Evolutionary conservation across 2,797 vertebrate species (phyloP).

Genomic region (Iguana delicatissima): DNA sequence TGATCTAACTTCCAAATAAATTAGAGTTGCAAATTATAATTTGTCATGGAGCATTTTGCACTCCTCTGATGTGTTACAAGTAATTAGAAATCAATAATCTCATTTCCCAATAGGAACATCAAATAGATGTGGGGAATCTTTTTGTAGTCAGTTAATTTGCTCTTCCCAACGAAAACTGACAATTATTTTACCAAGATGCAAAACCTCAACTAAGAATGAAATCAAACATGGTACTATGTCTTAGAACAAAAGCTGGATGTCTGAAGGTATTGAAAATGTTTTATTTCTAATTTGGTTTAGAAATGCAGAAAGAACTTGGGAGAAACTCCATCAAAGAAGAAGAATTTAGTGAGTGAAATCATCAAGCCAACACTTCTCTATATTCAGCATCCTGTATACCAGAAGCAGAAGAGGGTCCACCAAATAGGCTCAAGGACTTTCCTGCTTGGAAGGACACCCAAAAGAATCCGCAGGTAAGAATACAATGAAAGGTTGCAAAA

Average conservation of each 20-base stretch:
- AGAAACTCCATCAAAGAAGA: background rate
- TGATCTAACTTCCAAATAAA: background rate
- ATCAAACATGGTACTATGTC: background rate
- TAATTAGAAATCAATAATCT: slow-evolving; percentile 12
- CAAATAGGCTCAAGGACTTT: slow-evolving; percentile 80
- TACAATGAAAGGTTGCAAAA: background rate
- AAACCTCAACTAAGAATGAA: background rate
- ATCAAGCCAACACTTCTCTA: slow-evolving; percentile 51
- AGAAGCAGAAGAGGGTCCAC: slow-evolving; percentile 80
- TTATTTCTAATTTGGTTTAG: slow-evolving; percentile 65
- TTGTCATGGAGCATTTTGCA: background rate
- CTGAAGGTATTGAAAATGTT: background rate
- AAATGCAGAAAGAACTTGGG: slow-evolving; percentile 36
- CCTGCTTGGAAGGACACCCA: slow-evolving; percentile 90
- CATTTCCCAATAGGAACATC: background rate
- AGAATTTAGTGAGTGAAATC: slow-evolving; percentile 30
- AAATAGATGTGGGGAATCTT: background rate
- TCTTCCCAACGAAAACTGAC: background rate
- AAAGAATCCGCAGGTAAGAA: slow-evolving; percentile 85
- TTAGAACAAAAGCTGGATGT: background rate
- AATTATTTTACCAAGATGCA: background rate
- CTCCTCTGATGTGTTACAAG: background rate
- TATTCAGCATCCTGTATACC: slow-evolving; percentile 81
- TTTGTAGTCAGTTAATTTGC: background rate
- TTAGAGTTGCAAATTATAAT: background rate